A percentile compares a stretch with the other conserved stretches of the same genome.
phyloP scores from a whole-genome alignment of 2,888 invertebrate genomes.

The Saturnia pavonia region DNA sequence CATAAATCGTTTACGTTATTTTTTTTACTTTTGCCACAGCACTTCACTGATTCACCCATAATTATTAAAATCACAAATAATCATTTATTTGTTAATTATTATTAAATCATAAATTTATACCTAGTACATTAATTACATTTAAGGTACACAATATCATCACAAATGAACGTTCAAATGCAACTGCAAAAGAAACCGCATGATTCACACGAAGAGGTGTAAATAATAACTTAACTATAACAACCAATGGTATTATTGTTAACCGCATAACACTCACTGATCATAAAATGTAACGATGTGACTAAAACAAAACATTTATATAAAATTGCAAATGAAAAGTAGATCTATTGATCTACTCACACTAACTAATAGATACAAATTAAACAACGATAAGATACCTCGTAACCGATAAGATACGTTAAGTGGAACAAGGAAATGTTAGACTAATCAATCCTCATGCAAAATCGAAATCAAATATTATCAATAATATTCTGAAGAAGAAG shows the following conservation, averaged over 20 bases:
- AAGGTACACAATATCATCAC: slow-evolving; percentile 21
- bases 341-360: background rate
- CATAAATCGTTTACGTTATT: slow-evolving; percentile 49
- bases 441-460: background rate
- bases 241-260: background rate
- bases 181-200: slow-evolving; percentile 26
- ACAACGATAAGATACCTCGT: slow-evolving; percentile 11
- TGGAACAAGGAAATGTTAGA: slow-evolving; percentile 63
- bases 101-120: background rate
- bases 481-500: background rate
- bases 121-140: background rate
- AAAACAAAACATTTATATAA: background rate
- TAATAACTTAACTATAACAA: background rate
- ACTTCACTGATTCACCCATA: slow-evolving; percentile 30
- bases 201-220: background rate
- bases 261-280: background rate
- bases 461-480: background rate
- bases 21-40: slow-evolving; percentile 51
- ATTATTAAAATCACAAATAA: slow-evolving; percentile 6
- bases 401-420: slow-evolving; percentile 61
- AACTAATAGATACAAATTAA: slow-evolving; percentile 6
- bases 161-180: slow-evolving; percentile 36
- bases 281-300: slow-evolving; percentile 2
- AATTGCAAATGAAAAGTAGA: background rate
- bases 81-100: too few relatives aligned